phyloP scores from a whole-genome alignment of 2,888 invertebrate species.

The Lycia hirtaria region DNA sequence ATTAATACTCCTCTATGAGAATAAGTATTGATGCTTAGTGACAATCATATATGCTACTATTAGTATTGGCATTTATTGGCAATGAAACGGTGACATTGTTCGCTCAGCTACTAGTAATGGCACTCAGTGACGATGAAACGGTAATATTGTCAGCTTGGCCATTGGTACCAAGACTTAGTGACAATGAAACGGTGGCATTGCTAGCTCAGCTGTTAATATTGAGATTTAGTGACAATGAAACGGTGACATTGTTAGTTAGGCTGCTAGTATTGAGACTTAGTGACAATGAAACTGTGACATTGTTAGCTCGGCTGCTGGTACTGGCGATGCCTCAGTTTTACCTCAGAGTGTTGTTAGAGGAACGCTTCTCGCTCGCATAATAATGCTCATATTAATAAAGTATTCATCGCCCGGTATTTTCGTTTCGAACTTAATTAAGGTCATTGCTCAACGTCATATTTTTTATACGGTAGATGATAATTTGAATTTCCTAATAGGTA shows the following conservation, averaged over 20 bases:
- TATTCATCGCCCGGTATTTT: slow-evolving; percentile 80
- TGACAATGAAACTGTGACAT: too few species aligned
- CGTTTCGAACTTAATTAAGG: slow-evolving; percentile 63
- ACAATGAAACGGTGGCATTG: too few species aligned
- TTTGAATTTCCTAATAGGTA: slow-evolving; percentile 56
- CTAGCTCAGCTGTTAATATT: too few species aligned
- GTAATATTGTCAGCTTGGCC: too few species aligned
- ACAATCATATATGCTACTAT: too few species aligned
- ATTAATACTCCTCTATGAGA: background rate
- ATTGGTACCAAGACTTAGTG: background rate
- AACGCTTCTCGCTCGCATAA: slow-evolving; percentile 37
- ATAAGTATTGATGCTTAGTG: background rate
- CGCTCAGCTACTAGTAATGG: slow-evolving; percentile 9
- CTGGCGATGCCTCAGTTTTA: slow-evolving; percentile 16
- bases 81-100: background rate
- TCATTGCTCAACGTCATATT: slow-evolving; percentile 73
- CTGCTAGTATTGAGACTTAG: too few species aligned
- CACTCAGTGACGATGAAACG: too few species aligned
- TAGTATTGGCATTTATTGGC: background rate
- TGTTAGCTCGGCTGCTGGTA: slow-evolving; percentile 11
- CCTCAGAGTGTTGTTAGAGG: slow-evolving; percentile 44
- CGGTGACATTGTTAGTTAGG: too few species aligned
- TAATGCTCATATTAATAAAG: slow-evolving; percentile 62
- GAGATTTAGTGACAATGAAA: too few species aligned
- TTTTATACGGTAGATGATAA: slow-evolving; percentile 61